Evolutionary conservation across 1,140 invertebrate species (phyloP).

Genomic region (Acromyrmex echinatior): DNA sequence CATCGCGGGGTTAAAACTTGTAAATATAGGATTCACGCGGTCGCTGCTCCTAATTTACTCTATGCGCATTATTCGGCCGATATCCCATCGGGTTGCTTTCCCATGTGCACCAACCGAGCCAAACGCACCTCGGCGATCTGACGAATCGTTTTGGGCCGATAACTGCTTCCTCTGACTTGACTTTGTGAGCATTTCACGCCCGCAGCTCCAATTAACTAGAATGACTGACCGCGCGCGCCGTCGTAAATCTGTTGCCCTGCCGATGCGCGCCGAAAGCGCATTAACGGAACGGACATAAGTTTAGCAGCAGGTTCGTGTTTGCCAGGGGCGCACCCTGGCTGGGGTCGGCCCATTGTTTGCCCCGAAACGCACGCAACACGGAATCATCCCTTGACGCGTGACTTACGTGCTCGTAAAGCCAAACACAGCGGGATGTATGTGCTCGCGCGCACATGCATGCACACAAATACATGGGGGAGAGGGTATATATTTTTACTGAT

Average conservation of each 20-base stretch:
- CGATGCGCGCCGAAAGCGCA: not conserved
- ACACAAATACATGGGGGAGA: constrained; percentile 51
- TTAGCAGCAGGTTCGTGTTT: constrained; percentile 63
- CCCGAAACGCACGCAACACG: constrained; percentile 74
- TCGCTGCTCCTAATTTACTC: constrained; percentile 28
- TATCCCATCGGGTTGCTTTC: constrained; percentile 53
- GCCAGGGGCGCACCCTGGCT: constrained; percentile 72
- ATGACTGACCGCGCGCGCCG: constrained; percentile 71
- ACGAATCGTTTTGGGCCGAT: constrained; percentile 51
- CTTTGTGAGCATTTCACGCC: constrained; percentile 78
- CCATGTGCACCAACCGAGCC: constrained; percentile 24
- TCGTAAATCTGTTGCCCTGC: constrained; percentile 65
- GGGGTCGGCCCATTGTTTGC: constrained; percentile 78
- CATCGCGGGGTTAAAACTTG: constrained; percentile 16
- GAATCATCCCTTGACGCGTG: constrained; percentile 77
- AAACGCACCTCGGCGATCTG: constrained; percentile 59
- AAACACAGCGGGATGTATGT: constrained; percentile 70
- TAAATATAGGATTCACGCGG: constrained; percentile 30
- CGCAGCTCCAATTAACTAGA: constrained; percentile 78
- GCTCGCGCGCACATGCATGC: constrained; percentile 61
- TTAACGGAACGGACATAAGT: constrained; percentile 67
- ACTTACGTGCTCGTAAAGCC: constrained; percentile 75
- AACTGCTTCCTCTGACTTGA: constrained; percentile 75
- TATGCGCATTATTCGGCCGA: constrained; percentile 27
- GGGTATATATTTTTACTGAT: constrained; percentile 22